These are phyloP conservation scores for Podargus strigoides DNA, from an alignment of 2,797 vertebrate species.

Conservation along the genomic window DNA sequence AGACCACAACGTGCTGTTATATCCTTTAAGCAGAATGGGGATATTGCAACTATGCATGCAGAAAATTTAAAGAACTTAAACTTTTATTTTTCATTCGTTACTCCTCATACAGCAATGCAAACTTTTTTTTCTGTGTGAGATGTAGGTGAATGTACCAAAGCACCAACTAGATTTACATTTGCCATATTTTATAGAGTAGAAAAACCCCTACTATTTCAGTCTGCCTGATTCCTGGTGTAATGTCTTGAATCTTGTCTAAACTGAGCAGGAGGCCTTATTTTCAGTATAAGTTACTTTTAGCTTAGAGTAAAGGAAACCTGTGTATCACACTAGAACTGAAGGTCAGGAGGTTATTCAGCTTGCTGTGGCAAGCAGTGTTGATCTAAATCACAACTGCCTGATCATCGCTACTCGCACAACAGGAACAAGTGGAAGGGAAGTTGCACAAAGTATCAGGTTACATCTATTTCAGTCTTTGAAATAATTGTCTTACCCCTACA, in stretches of 20 bases:
- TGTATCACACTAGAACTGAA: constrained; percentile 29
- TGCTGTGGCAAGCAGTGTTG: constrained; percentile 50
- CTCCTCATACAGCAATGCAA: background rate
- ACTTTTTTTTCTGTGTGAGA: background rate
- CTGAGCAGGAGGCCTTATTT: constrained; percentile 21
- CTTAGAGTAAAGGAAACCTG: constrained; percentile 2
- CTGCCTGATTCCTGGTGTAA: background rate
- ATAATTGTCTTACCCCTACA: constrained; percentile 15
- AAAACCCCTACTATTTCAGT: background rate
- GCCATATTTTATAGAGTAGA: background rate
- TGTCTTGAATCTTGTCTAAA: background rate
- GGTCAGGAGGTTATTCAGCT: constrained; percentile 50
- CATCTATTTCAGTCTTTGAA: constrained; percentile 16
- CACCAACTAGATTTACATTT: background rate
- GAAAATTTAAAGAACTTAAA: background rate
- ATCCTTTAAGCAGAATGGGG: background rate
- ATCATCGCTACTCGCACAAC: constrained; percentile 22
- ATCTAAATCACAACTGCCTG: constrained; percentile 33
- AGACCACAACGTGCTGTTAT: background rate
- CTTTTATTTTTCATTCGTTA: background rate
- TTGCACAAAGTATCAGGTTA: constrained; percentile 21
- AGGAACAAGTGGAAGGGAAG: constrained; percentile 47
- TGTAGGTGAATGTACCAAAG: background rate
- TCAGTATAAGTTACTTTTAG: background rate
- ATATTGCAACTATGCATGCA: background rate